Base-by-base conservation (phyloP, 2,888 invertebrate species). In the Diadegma fenestrale region DNA sequence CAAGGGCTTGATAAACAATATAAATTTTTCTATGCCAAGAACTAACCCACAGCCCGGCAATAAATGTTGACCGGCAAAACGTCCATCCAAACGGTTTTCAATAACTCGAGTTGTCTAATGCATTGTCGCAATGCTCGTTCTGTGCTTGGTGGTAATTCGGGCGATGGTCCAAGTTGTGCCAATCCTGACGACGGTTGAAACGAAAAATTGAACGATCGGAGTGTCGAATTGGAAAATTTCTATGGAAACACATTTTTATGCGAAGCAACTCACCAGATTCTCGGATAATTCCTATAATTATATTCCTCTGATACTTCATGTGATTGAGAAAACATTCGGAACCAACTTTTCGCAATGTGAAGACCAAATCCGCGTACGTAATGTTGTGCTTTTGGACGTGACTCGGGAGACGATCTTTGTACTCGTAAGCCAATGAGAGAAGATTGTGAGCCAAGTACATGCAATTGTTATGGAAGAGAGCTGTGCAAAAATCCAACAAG, bases 401-500 rank as follows among this genome's bases (percentile, higher is more conserved):
- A 0, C 94, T 94, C 2, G 96, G 95, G 91, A 97, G 95, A 77
- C 95, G 95, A 2, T 95, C 94, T 61, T 95, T 94, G 95, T 97
- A 97, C 91, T 96, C 95, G 89, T 95, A 95, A 0, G 96, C 96
- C 90, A 97, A 94, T 0, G 95, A 95, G 79, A 95, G 95, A 79
- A 97, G 94, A 89, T 96, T 95, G 94, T 98, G 97, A 0, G 97
- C 96, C 14, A 99, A 94, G 92, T 96, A 99, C 96, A 97, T 96
- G 92, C 98, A 98, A 94, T 99, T 99, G 94, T 99, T 99, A 94
- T 98, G 96, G 91, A 97, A 97, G 37, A 98, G 92, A 7, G 97
- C 98, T 96, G 84, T 66, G 5, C 33, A 0, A 58, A 58, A 81
- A 68, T 68, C 8, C 7, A 14, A 26, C 7, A 14, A 26, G 22